Evolutionary conservation across 2,888 invertebrate genomes (phyloP).

Genomic region (Leucophora obtusa): DNA sequence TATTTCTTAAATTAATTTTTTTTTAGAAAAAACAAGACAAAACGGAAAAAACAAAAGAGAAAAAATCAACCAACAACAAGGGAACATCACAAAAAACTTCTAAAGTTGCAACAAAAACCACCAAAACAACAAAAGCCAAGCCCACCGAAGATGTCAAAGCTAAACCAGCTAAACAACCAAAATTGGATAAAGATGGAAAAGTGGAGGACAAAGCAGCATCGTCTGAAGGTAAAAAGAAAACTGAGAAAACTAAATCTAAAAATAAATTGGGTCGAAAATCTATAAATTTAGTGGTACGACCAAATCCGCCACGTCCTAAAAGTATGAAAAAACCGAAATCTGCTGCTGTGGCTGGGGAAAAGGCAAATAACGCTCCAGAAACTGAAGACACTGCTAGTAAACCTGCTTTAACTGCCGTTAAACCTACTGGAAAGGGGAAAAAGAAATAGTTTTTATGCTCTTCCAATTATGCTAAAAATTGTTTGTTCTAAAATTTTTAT

Average conservation of each 20-base stretch:
- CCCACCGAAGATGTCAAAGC: background rate
- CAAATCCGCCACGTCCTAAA: constrained; percentile 24
- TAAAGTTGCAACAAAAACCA: background rate
- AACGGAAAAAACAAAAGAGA: constrained; percentile 13
- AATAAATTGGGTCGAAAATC: constrained; percentile 31
- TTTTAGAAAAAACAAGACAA: constrained; percentile 12
- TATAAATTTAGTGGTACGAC: constrained; percentile 20
- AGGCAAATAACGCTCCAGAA: background rate
- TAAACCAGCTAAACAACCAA: constrained; percentile 22
- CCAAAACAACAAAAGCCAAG: constrained; percentile 16
- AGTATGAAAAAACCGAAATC: constrained; percentile 13
- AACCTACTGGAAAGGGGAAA: constrained; percentile 20
- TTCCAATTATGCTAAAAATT: no score
- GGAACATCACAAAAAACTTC: background rate
- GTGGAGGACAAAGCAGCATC: background rate
- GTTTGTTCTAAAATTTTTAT: no score
- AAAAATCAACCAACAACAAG: background rate
- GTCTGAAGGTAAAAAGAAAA: background rate
- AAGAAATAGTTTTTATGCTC: constrained; percentile 9
- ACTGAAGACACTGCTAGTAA: background rate
- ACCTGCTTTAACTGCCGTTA: background rate
- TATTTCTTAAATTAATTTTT: background rate
- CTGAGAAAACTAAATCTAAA: constrained; percentile 35
- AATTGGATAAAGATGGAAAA: constrained; percentile 5
- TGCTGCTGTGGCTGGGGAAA: background rate